A percentile compares a stretch with the other conserved stretches of the same genome.
Conservation (phyloP, 2,797 vertebrate genomes). For the Silurus aristotelis region DNA sequence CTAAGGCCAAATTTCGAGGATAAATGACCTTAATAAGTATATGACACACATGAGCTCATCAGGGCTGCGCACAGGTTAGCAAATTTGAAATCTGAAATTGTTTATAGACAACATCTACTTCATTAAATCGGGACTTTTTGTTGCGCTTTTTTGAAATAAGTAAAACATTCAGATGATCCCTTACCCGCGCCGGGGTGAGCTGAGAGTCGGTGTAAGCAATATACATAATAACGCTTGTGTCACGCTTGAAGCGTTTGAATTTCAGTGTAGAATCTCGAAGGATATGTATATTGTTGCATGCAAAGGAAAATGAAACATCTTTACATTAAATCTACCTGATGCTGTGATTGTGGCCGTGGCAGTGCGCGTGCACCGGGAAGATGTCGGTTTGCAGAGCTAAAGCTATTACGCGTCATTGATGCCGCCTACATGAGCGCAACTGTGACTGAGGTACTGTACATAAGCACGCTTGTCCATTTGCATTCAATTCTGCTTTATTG, state of each 20-base stretch:
- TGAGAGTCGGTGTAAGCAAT: neutral
- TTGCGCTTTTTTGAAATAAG: conserved; percentile 42
- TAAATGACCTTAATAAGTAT: no score
- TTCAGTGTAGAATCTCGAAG: neutral
- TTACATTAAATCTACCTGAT: neutral
- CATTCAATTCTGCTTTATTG: neutral
- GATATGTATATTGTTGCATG: no score
- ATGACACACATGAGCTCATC: neutral
- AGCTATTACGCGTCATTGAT: neutral
- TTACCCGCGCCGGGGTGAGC: conserved; percentile 7
- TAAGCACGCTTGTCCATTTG: neutral
- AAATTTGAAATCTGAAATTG: neutral
- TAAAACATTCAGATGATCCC: conserved; percentile 45
- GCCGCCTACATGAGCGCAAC: conserved; percentile 23
- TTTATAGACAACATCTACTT: neutral
- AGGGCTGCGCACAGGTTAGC: conserved; percentile 2
- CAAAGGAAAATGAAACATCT: no score
- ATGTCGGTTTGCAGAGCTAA: neutral
- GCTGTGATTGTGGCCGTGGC: neutral
- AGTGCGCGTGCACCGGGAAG: neutral
- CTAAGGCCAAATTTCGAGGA: conserved; percentile 31
- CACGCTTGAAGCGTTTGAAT: neutral
- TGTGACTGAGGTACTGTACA: conserved; percentile 33
- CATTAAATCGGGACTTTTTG: neutral
- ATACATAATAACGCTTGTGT: neutral